A percentile compares a stretch with the other conserved stretches of the same genome.
phyloP scores from a whole-genome alignment of 2,113 vertebrate species.

The Coturnix japonica region DNA sequence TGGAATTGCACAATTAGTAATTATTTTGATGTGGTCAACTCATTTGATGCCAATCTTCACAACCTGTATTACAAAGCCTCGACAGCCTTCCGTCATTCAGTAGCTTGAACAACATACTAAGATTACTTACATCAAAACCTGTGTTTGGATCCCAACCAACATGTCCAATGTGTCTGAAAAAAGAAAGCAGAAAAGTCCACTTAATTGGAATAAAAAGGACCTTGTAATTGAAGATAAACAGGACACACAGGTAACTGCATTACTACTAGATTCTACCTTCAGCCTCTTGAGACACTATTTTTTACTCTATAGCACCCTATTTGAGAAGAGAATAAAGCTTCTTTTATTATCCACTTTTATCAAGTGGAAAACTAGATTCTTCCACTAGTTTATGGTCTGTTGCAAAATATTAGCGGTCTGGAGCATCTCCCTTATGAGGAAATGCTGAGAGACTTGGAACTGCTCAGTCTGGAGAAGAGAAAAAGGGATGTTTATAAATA shows the following conservation, averaged over 20 bases:
- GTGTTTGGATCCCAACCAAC: slow-evolving; percentile 99
- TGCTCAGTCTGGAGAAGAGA: background rate
- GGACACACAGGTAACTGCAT: background rate
- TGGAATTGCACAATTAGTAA: background rate
- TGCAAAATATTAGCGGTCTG: background rate
- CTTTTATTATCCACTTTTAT: background rate
- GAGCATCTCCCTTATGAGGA: background rate
- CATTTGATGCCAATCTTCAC: background rate
- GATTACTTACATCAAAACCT: slow-evolving; percentile 97
- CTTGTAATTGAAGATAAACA: background rate
- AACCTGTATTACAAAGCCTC: background rate
- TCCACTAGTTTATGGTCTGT: background rate
- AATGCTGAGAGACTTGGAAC: background rate
- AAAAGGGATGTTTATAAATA: background rate
- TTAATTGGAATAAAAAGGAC: background rate
- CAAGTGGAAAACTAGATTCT: background rate
- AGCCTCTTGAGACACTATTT: background rate
- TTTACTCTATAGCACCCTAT: background rate
- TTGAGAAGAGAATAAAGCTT: background rate
- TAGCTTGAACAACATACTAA: background rate
- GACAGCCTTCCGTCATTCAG: background rate
- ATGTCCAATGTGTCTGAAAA: slow-evolving; percentile 93
- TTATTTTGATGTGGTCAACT: background rate
- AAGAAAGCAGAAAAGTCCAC: slow-evolving; percentile 40
- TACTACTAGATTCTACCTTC: background rate